phyloP scores from a whole-genome alignment of 2,113 vertebrate genomes.

The Symphodus melops region DNA sequence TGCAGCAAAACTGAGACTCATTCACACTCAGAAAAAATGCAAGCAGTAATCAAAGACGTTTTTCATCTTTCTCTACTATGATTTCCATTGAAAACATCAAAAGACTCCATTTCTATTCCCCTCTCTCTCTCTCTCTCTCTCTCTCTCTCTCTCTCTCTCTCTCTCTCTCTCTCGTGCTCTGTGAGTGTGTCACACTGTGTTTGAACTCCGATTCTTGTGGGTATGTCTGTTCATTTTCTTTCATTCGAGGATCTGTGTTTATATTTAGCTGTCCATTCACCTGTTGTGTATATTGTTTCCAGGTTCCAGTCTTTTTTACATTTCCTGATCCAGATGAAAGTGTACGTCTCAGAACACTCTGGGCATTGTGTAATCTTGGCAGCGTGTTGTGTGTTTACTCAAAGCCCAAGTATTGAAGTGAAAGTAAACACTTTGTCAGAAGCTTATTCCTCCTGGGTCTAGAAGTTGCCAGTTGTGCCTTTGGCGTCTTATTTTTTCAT shows the following conservation, averaged over 20 bases:
- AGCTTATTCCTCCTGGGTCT: constrained; percentile 10
- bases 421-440: constrained; percentile 11
- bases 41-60: background rate
- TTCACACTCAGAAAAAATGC: constrained; percentile 26
- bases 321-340: constrained; percentile 33
- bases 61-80: constrained; percentile 31
- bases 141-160: too few species aligned
- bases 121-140: background rate
- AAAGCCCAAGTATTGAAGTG: background rate
- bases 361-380: constrained; percentile 17
- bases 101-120: constrained; percentile 7
- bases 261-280: background rate
- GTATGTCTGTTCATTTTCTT: background rate
- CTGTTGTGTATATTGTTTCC: constrained; percentile 2
- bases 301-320: constrained; percentile 19
- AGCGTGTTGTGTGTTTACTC: constrained; percentile 18
- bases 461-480: background rate
- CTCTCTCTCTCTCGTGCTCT: background rate
- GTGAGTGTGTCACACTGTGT: background rate
- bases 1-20: constrained; percentile 35
- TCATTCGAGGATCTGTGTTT: background rate
- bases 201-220: constrained; percentile 1
- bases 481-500: background rate
- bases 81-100: constrained; percentile 25
- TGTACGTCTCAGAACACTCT: background rate